These are phyloP conservation scores for Pelecanus crispus DNA, from an alignment of 2,113 vertebrate genomes.

Conservation along the genomic window DNA sequence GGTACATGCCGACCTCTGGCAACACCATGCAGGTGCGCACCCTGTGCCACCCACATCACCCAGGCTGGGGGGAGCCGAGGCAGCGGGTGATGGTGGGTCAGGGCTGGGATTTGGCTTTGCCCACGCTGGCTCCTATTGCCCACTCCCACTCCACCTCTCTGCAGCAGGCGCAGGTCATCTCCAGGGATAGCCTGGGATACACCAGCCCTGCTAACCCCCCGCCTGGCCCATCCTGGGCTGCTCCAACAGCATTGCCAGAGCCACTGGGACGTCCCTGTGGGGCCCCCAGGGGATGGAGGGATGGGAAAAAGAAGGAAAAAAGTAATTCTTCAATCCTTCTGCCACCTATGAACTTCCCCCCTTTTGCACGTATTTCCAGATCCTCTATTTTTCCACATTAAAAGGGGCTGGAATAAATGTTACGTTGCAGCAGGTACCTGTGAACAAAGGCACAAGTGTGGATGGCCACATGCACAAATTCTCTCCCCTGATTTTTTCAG, in stretches of 20 bases:
- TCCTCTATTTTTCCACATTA: not conserved
- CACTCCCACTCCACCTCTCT: not conserved
- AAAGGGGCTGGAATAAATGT: not conserved
- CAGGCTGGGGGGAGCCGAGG: not conserved
- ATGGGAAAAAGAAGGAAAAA: not conserved
- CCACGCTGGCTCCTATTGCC: rapidly evolving
- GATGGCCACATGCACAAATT: not conserved
- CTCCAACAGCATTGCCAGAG: not conserved
- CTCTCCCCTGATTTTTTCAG: not conserved
- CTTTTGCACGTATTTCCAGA: not conserved
- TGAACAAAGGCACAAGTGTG: not conserved
- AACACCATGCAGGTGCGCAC: rapidly evolving
- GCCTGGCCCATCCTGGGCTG: not conserved
- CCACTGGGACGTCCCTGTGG: rapidly evolving
- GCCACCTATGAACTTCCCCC: rapidly evolving
- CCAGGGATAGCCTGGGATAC: not conserved
- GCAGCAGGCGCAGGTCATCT: not conserved
- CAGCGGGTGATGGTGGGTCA: rapidly evolving
- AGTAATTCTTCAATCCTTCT: not conserved
- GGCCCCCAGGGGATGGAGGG: not conserved
- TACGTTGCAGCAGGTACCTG: not conserved
- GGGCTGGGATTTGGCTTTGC: not conserved
- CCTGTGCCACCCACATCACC: not conserved
- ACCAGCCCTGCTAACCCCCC: not conserved
- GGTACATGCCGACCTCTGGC: rapidly evolving